Evolutionary conservation across 2,113 vertebrate species (phyloP).

Genomic region (Cyanocitta stelleri): DNA sequence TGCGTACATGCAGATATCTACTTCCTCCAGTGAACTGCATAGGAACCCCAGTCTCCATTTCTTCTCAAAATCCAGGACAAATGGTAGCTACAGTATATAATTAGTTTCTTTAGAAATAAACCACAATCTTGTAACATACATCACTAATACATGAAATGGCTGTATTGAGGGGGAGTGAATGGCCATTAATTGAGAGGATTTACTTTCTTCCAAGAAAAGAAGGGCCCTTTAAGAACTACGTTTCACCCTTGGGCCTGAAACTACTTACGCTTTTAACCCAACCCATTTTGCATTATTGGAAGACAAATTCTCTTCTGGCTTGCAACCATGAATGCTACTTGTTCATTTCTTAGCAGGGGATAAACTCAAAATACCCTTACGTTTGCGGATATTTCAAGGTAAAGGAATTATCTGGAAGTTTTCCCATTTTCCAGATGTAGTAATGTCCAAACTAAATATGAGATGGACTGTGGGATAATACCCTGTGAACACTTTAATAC

Average conservation of each 20-base stretch:
- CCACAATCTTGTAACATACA: not conserved
- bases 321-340: constrained; percentile 41
- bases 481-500: constrained; percentile 64
- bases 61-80: not conserved
- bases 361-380: constrained; percentile 62
- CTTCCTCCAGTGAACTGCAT: not conserved
- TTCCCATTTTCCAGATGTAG: constrained; percentile 72
- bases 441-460: constrained; percentile 71
- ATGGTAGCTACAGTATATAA: not conserved
- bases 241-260: constrained; percentile 19
- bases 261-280: not conserved
- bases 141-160: not conserved
- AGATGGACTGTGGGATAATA: constrained; percentile 62
- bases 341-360: constrained; percentile 41
- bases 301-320: constrained; percentile 33
- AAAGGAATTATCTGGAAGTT: constrained; percentile 69
- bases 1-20: not conserved
- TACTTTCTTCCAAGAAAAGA: not conserved
- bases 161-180: not conserved
- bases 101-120: not conserved
- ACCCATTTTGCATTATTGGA: constrained; percentile 47
- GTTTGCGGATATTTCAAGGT: constrained; percentile 74
- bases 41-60: not conserved
- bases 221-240: not conserved
- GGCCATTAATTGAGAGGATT: not conserved